Evolutionary conservation across 2,888 invertebrate genomes (phyloP).

Genomic region (Aethes cnicana): DNA sequence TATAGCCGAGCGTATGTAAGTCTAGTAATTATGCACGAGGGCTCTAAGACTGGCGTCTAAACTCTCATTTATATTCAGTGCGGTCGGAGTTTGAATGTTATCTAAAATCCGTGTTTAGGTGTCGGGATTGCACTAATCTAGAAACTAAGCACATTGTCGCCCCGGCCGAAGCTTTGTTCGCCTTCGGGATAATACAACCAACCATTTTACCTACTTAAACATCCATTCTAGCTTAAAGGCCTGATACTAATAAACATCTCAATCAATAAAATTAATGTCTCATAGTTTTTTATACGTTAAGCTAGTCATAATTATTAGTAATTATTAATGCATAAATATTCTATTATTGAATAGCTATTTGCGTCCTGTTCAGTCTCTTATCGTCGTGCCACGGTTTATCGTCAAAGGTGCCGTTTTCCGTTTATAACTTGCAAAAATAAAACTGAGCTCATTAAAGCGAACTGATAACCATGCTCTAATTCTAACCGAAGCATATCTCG

Average conservation of each 20-base stretch:
- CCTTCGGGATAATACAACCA: constrained; percentile 47
- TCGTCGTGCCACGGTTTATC: constrained; percentile 37
- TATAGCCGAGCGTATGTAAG: constrained; percentile 60
- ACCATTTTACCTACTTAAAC: neutral
- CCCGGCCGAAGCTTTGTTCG: constrained; percentile 73
- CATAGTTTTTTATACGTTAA: no score
- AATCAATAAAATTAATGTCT: no score
- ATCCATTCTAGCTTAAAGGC: neutral
- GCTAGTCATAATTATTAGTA: no score
- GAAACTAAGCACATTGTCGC: constrained; percentile 81
- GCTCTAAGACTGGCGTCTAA: constrained; percentile 72
- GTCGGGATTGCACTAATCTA: constrained; percentile 80
- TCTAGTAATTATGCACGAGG: constrained; percentile 75
- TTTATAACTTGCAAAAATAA: constrained; percentile 15
- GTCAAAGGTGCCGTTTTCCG: constrained; percentile 36
- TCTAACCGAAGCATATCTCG: constrained; percentile 22
- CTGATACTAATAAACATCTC: neutral
- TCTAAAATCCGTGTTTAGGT: constrained; percentile 82
- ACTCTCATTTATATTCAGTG: constrained; percentile 81
- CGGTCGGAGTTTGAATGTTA: constrained; percentile 80
- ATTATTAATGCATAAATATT: neutral
- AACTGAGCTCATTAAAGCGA: constrained; percentile 16
- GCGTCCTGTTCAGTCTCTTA: constrained; percentile 35
- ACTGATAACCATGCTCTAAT: constrained; percentile 4
- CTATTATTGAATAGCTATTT: constrained; percentile 25